Conservation (phyloP, 2,888 invertebrate species). For the Baccha elongata region DNA sequence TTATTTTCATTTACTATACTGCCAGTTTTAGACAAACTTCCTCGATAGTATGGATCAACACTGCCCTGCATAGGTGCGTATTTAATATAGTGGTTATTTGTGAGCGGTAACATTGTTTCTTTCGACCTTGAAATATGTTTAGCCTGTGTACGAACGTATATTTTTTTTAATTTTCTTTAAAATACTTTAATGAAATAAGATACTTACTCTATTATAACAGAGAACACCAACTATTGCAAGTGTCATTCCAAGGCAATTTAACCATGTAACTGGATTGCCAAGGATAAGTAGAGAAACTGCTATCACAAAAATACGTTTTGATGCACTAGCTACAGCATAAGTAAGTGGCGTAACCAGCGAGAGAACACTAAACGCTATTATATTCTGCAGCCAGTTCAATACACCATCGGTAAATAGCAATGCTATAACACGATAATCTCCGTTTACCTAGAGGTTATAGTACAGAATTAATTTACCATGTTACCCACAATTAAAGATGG, state of each 20-base stretch:
- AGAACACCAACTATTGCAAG: slow-evolving; percentile 95
- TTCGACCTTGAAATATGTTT: slow-evolving; percentile 87
- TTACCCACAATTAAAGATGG: no score
- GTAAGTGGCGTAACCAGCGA: slow-evolving; percentile 96
- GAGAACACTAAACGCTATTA: slow-evolving; percentile 96
- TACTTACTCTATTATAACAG: slow-evolving; percentile 91
- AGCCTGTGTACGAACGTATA: slow-evolving; percentile 86
- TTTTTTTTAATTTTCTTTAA: no score
- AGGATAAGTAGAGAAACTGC: slow-evolving; percentile 92
- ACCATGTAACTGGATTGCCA: slow-evolving; percentile 94
- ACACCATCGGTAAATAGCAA: slow-evolving; percentile 91
- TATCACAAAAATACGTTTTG: slow-evolving; percentile 96
- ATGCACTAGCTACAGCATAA: slow-evolving; percentile 97
- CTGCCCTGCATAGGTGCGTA: slow-evolving; percentile 78
- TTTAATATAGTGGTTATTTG: slow-evolving; percentile 81
- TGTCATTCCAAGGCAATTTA: slow-evolving; percentile 95
- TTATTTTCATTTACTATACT: slow-evolving; percentile 73
- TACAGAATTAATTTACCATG: neutral
- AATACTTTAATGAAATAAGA: no score
- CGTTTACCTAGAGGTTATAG: slow-evolving; percentile 81
- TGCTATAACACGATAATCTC: slow-evolving; percentile 84
- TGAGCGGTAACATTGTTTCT: slow-evolving; percentile 84
- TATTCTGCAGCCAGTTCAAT: slow-evolving; percentile 96
- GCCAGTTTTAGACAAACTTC: slow-evolving; percentile 75
- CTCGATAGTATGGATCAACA: slow-evolving; percentile 78